Base-by-base conservation (phyloP, 2,113 vertebrate species). In the Alosa alosa region DNA sequence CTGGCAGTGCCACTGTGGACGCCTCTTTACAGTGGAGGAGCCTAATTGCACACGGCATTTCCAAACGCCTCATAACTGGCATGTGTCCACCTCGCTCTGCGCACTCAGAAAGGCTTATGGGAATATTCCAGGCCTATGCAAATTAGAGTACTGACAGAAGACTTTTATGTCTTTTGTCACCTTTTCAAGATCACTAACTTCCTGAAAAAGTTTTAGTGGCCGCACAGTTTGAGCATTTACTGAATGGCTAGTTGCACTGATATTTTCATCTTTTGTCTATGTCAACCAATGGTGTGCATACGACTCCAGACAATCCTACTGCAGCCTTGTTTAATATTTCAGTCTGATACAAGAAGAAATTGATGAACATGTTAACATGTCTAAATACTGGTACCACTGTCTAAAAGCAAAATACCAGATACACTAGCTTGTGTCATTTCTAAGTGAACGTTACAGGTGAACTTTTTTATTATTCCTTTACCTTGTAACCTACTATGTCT, bases 41-140 rank as follows among this genome's bases (percentile, higher is more conserved):
- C 91, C 90, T 94, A 93, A 94, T 93, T 94, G 92, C 90, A 90
- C 84, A 82, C 89, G 90, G 93, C 90, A 92, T 90, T 91, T 93
- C 90, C 91, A 94, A 93, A 93, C 90, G 90, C 88, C 44, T 81
- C 89, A 11, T 72, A 91, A 87, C 88, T 94, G 94, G 93, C 93
- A 89, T 86, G 88, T 83, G 88, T 91, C 92, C 94, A 93, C 88
- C 86, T 86, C 84, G 88, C 78, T 91, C 88, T 88, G 91, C 89
- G 7, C 64, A 0, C 86, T 88, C 88, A 92, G 90, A 90, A 88
- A 72, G 91, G 90, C 89, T 93, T 91, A 92, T 81, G 91, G 91
- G 84, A 7, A 72, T 85, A 88, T 91, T 92, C 91, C 85, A 81
- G 89, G 89, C 55, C 9, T 89, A 90, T 89, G 91, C 88, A 93